Conservation (phyloP, 2,888 invertebrate species). For the Heliconius sara region DNA sequence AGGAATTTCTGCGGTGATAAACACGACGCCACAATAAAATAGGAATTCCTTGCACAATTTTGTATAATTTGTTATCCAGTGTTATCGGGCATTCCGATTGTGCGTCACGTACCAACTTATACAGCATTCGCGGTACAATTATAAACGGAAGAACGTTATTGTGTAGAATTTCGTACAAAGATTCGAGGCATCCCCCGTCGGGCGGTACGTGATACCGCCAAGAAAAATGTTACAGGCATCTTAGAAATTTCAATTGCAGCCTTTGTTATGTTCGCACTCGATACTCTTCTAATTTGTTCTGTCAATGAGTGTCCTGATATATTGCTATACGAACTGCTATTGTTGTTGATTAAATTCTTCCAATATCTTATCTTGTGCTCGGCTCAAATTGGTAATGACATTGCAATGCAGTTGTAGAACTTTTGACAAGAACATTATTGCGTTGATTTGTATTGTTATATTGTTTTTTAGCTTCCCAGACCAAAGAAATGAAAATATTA, state of each 20-base stretch:
- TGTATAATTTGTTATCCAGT: slow-evolving; percentile 41
- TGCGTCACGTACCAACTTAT: slow-evolving; percentile 65
- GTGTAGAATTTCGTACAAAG: slow-evolving; percentile 62
- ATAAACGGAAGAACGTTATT: slow-evolving; percentile 65
- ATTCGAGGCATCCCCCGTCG: slow-evolving; percentile 64
- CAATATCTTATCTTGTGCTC: slow-evolving; percentile 30
- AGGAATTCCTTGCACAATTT: slow-evolving; percentile 49
- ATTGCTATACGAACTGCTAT: slow-evolving; percentile 74
- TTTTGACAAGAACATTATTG: not conserved
- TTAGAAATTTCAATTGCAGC: slow-evolving; percentile 81
- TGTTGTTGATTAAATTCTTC: slow-evolving; percentile 80
- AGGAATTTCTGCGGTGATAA: not conserved
- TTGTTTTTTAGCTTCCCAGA: not conserved
- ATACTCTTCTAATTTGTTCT: slow-evolving; percentile 76
- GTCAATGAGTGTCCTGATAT: slow-evolving; percentile 72
- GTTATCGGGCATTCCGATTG: slow-evolving; percentile 49
- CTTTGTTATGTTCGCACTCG: slow-evolving; percentile 70
- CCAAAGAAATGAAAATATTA: too few relatives aligned
- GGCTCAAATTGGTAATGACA: not conserved
- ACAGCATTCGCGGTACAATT: slow-evolving; percentile 69
- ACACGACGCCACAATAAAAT: slow-evolving; percentile 45
- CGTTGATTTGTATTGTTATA: not conserved
- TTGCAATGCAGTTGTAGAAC: not conserved
- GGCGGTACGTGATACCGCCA: slow-evolving; percentile 74
- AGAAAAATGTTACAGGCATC: slow-evolving; percentile 79